Evolutionary conservation across 2,888 invertebrate genomes (phyloP).

Genomic region (Sesia bembeciformis): DNA sequence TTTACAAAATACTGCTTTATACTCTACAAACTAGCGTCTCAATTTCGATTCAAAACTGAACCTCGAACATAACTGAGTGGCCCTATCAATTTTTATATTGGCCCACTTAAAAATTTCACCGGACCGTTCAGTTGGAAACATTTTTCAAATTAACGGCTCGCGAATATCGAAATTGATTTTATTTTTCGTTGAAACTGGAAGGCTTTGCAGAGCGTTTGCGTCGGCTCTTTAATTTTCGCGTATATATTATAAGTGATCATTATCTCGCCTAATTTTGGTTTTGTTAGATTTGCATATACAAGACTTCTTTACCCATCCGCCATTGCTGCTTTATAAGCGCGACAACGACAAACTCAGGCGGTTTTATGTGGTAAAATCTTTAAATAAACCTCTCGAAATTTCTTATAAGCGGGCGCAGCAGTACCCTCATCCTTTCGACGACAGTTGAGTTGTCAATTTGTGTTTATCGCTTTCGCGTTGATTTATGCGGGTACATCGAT

Average conservation of each 20-base stretch:
- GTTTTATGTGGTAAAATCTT: neutral
- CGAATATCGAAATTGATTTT: constrained; percentile 1
- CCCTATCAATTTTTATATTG: neutral
- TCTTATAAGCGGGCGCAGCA: constrained; percentile 17
- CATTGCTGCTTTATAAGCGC: neutral
- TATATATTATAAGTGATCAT: too few species aligned
- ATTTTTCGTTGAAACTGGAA: neutral
- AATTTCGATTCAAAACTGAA: neutral
- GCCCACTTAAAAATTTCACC: neutral
- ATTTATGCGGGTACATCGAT: constrained; percentile 39
- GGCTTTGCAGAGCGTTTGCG: too few species aligned
- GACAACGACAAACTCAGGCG: constrained; percentile 1
- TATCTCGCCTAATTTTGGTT: neutral
- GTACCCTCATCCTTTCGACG: constrained; percentile 30
- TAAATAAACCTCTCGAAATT: constrained; percentile 20
- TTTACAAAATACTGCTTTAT: neutral
- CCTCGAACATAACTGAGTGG: neutral
- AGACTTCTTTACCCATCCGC: too few species aligned
- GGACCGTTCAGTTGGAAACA: neutral
- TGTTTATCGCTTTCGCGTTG: constrained; percentile 38
- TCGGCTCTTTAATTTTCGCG: too few species aligned
- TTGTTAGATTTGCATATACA: too few species aligned
- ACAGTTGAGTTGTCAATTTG: constrained; percentile 48
- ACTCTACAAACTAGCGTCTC: neutral
- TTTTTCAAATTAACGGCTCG: neutral